A percentile compares a stretch with the other conserved stretches of the same genome.
These are phyloP conservation scores for Endomychus coccineus DNA, from an alignment of 2,888 invertebrate species.

Conservation along the genomic window DNA sequence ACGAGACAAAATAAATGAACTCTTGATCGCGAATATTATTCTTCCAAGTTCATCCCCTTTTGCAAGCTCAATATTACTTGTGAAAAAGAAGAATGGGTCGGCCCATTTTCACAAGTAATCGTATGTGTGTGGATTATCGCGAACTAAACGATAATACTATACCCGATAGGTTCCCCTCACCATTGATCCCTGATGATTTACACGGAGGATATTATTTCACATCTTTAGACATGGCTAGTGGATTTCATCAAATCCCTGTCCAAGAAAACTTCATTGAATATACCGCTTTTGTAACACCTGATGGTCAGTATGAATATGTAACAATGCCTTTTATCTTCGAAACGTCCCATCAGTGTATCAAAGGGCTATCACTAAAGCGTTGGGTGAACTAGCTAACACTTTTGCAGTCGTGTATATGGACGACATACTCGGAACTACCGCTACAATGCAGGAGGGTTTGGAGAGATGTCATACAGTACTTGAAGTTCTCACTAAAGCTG, in stretches of 20 bases:
- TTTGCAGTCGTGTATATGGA: constrained; percentile 19
- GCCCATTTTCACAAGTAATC: too few species aligned
- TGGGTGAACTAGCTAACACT: constrained; percentile 15
- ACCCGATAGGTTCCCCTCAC: constrained; percentile 24
- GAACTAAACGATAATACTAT: constrained; percentile 24
- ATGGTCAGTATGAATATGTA: too few species aligned
- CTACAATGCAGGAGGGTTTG: constrained; percentile 14
- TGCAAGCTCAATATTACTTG: constrained; percentile 22
- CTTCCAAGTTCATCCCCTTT: constrained; percentile 22
- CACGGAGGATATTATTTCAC: constrained; percentile 20
- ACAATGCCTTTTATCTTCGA: too few species aligned
- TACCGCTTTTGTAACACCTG: too few species aligned
- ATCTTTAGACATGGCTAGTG: constrained; percentile 19
- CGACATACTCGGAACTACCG: constrained; percentile 18
- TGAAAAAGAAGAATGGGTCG: constrained; percentile 22
- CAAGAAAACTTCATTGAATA: too few species aligned
- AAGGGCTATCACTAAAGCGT: constrained; percentile 18
- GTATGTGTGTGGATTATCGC: constrained; percentile 24
- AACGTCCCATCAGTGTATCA: constrained; percentile 26
- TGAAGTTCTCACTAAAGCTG: constrained; percentile 13
- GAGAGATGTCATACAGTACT: constrained; percentile 18
- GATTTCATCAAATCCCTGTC: constrained; percentile 21
- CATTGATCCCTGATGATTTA: constrained; percentile 25
- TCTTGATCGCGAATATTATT: too few species aligned
- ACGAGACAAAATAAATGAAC: too few species aligned